phyloP scores from a whole-genome alignment of 1,140 invertebrate genomes.

The Cyphomyrmex costatus region DNA sequence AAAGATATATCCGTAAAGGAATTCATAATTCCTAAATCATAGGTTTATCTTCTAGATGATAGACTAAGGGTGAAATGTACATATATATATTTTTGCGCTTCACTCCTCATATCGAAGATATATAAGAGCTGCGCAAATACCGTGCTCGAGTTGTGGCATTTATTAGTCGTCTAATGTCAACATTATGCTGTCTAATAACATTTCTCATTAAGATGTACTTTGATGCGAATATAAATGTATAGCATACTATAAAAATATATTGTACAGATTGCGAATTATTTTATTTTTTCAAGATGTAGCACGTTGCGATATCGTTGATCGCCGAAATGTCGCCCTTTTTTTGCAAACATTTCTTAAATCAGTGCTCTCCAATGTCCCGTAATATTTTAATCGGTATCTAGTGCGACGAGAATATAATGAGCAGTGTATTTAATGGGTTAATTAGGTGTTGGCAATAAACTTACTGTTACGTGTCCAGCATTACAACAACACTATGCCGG shows the following conservation, averaged over 20 bases:
- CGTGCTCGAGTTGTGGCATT: constrained; percentile 62
- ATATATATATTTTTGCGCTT: constrained; percentile 67
- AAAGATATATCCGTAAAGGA: not conserved
- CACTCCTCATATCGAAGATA: constrained; percentile 63
- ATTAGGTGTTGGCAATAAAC: constrained; percentile 47
- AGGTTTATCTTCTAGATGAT: constrained; percentile 53
- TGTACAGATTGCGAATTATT: constrained; percentile 7
- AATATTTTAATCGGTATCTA: constrained; percentile 3
- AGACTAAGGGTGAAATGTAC: constrained; percentile 74
- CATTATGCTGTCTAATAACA: constrained; percentile 57
- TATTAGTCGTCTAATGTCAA: constrained; percentile 71
- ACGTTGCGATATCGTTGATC: not conserved
- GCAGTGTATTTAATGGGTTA: constrained; percentile 31
- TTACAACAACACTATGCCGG: constrained; percentile 28
- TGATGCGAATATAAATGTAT: not conserved
- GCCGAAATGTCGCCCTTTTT: not conserved
- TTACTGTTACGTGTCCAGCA: constrained; percentile 47
- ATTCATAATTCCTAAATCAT: not conserved
- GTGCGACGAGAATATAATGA: constrained; percentile 37
- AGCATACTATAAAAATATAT: not conserved
- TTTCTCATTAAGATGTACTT: constrained; percentile 56
- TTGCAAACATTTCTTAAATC: not conserved
- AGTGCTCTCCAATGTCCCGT: not conserved
- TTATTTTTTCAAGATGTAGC: not conserved
- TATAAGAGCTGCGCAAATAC: constrained; percentile 69